Evolutionary conservation across 2,113 vertebrate genomes (phyloP), one percentile per base, ranked within the genome.

Genomic region (Chloebia gouldiae): DNA sequence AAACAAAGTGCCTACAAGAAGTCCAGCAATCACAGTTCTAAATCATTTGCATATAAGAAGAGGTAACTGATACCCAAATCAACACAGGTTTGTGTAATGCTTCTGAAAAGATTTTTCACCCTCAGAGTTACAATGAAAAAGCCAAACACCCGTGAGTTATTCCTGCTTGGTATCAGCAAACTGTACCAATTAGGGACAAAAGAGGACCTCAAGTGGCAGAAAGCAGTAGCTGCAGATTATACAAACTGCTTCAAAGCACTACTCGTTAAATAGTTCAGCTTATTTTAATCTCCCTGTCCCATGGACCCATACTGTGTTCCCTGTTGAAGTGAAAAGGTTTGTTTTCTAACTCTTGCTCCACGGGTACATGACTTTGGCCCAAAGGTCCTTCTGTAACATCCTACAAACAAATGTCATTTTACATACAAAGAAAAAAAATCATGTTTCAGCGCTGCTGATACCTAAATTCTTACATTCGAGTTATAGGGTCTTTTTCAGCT

Each of bases 171-270:
- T 19, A 42, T 30, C 33, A 49, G 39, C 66, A 59, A 40, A 37
- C 20, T 14, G 20, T 15, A 30, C 51, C 23, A 37, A 78, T 24
- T 21, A 15, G 60, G 39, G 60, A 53, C 59, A 69, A 81, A 73
- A 83, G 92, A 71, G 80, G 95, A 94, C 94, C 95, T 88, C 96
- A 86, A 88, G 93, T 90, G 94, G 92, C 88, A 86, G 82, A 90
- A 72, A 81, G 69, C 7, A 60, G 86, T 33, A 94, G 61, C 72
- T 95, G 86, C 94, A 93, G 54, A 6, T 85, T n/a, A 11, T 68
- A 1, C 4, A 4, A 92, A 79, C 28, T 57, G 25, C 71, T 72
- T 80, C 40, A 56, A 88, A 56, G 30, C 75, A 20, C 35, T 59
- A 13, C 30, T 47, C 20, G 1, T 60, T 27, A 28, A 79, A 40